phyloP scores from a whole-genome alignment of 1,140 invertebrate species.

The Drosophila repleta region DNA sequence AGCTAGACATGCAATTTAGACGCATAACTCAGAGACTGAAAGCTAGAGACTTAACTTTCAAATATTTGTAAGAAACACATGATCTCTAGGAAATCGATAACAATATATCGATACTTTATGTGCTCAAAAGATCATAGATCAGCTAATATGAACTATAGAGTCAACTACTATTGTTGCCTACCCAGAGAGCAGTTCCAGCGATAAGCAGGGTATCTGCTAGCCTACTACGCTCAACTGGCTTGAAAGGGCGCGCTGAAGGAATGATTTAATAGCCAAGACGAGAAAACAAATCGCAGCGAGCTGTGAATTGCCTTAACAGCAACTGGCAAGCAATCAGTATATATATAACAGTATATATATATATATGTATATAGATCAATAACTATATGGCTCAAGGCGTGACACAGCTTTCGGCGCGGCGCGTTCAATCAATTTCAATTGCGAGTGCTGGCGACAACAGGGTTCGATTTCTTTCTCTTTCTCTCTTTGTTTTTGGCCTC shows the following conservation, averaged over 20 bases:
- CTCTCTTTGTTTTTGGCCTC: background rate
- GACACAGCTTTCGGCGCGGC: constrained; percentile 32
- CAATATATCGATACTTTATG: no score
- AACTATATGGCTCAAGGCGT: constrained; percentile 20
- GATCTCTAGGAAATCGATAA: no score
- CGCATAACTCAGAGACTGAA: no score
- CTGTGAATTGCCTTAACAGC: constrained; percentile 29
- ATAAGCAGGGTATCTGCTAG: no score
- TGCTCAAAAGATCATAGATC: no score
- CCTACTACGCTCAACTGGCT: no score
- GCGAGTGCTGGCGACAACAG: background rate
- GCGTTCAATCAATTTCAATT: constrained; percentile 68
- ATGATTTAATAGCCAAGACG: constrained; percentile 6
- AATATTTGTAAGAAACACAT: no score
- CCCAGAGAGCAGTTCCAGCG: no score
- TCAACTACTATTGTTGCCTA: no score
- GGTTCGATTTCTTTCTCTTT: background rate
- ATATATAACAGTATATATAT: constrained; percentile 41
- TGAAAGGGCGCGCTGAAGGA: background rate
- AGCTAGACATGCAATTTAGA: no score
- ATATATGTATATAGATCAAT: constrained; percentile 52
- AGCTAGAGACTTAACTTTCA: no score
- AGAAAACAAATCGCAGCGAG: background rate
- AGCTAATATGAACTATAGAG: no score
- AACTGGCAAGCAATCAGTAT: constrained; percentile 23